Percentiles rank a stretch among this genome's conserved stretches.
Evolutionary conservation across 2,113 vertebrate genomes (phyloP).

Genomic region (Atlantisia rogersi): DNA sequence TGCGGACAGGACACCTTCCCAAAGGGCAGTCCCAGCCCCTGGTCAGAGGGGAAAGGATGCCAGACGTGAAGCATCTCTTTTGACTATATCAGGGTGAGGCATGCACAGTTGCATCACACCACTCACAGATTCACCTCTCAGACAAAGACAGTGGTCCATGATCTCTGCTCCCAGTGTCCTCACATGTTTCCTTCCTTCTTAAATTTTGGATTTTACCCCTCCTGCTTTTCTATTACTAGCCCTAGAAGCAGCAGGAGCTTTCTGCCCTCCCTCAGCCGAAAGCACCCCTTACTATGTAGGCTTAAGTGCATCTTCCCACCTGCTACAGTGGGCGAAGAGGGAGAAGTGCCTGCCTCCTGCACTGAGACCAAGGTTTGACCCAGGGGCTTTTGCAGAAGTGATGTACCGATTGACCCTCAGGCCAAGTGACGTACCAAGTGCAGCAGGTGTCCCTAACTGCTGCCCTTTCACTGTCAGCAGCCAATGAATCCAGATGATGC

Average conservation of each 20-base stretch:
- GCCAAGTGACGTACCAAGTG: rapidly evolving
- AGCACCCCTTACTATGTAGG: neutral
- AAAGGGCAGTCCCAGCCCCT: neutral
- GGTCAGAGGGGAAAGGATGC: rapidly evolving
- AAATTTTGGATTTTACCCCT: neutral
- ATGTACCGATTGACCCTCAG: neutral
- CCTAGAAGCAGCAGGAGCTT: neutral
- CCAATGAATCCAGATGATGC: neutral
- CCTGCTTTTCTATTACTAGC: neutral
- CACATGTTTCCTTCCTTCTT: neutral
- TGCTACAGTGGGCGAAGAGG: neutral
- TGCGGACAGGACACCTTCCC: neutral
- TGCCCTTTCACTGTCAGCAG: neutral
- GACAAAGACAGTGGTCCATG: neutral
- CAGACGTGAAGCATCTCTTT: neutral
- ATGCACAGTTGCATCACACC: rapidly evolving
- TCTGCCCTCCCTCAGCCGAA: neutral
- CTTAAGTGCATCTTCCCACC: neutral
- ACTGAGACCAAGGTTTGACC: neutral
- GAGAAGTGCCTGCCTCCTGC: neutral
- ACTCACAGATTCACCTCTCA: neutral
- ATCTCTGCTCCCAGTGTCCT: neutral
- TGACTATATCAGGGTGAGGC: neutral
- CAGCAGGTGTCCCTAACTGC: neutral
- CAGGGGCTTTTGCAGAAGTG: too few relatives aligned